Percentiles rank a stretch among this genome's conserved stretches.
Conservation (phyloP, 2,797 vertebrate genomes). For the Rhadinocentrus ornatus region DNA sequence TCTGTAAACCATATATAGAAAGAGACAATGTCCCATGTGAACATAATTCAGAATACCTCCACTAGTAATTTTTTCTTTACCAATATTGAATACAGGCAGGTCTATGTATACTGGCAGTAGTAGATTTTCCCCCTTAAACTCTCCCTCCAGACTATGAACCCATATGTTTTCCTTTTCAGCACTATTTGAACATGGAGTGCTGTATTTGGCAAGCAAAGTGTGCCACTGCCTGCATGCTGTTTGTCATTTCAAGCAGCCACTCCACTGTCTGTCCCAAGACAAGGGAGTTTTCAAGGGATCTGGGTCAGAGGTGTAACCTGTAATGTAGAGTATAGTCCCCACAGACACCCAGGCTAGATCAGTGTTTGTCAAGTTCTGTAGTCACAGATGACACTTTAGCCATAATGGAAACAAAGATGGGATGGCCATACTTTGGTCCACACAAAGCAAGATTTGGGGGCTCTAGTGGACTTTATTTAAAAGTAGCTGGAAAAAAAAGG, state of each 20-base stretch:
- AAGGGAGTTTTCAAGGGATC: slow-evolving; percentile 54
- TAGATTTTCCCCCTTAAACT: slow-evolving; percentile 45
- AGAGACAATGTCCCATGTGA: slow-evolving; percentile 4
- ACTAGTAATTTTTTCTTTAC: not conserved
- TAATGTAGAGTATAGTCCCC: slow-evolving; percentile 31
- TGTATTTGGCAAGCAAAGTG: slow-evolving; percentile 75
- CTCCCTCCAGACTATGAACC: slow-evolving; percentile 43
- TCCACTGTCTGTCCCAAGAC: slow-evolving; percentile 50
- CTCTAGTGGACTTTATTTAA: too few species aligned
- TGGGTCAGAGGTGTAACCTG: slow-evolving; percentile 62
- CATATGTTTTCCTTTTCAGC: slow-evolving; percentile 75
- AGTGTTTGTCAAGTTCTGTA: slow-evolving; percentile 10
- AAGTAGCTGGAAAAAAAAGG: too few species aligned
- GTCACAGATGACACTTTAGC: not conserved
- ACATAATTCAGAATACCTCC: slow-evolving; percentile 30
- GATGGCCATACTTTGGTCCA: not conserved
- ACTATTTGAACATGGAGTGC: slow-evolving; percentile 65
- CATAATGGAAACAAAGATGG: too few species aligned
- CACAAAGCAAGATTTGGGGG: not conserved
- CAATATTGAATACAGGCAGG: slow-evolving; percentile 44
- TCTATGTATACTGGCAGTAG: slow-evolving; percentile 50
- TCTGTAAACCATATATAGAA: slow-evolving; percentile 27
- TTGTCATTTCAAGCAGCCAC: slow-evolving; percentile 75
- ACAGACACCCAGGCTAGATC: slow-evolving; percentile 25
- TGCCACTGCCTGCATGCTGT: slow-evolving; percentile 76